Percentiles rank a stretch among this genome's conserved stretches.
Conservation (phyloP, 2,797 vertebrate species). For the Momotus momota region DNA sequence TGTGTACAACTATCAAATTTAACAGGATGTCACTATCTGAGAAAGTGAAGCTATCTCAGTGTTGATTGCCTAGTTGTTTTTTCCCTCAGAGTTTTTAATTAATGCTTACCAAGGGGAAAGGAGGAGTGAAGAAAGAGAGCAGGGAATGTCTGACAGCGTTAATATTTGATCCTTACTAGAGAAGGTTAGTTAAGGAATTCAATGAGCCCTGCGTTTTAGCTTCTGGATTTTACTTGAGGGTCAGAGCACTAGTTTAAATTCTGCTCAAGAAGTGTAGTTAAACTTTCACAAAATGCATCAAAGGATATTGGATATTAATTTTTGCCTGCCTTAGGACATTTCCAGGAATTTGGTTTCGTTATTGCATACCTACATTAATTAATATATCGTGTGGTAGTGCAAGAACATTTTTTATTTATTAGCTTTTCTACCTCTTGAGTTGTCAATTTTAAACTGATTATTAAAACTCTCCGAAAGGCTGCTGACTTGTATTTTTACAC, state of each 20-base stretch:
- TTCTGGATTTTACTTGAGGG: background rate
- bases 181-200: background rate
- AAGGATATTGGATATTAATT: background rate
- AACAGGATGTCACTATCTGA: background rate
- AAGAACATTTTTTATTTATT: slow-evolving; percentile 29
- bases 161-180: background rate
- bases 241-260: background rate
- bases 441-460: background rate
- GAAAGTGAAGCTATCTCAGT: background rate
- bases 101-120: background rate
- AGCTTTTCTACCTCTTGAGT: slow-evolving; percentile 5
- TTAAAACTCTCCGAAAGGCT: background rate
- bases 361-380: background rate
- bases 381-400: background rate
- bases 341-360: background rate
- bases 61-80: background rate
- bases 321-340: background rate
- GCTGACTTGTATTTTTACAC: background rate
- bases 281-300: background rate
- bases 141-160: background rate
- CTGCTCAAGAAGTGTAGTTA: background rate
- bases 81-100: background rate
- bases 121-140: background rate
- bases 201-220: background rate
- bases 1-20: background rate